Percentiles rank a stretch among this genome's conserved stretches.
These are phyloP conservation scores for Phoxinus dragarum DNA, from an alignment of 2,797 vertebrate species.

Conservation along the genomic window DNA sequence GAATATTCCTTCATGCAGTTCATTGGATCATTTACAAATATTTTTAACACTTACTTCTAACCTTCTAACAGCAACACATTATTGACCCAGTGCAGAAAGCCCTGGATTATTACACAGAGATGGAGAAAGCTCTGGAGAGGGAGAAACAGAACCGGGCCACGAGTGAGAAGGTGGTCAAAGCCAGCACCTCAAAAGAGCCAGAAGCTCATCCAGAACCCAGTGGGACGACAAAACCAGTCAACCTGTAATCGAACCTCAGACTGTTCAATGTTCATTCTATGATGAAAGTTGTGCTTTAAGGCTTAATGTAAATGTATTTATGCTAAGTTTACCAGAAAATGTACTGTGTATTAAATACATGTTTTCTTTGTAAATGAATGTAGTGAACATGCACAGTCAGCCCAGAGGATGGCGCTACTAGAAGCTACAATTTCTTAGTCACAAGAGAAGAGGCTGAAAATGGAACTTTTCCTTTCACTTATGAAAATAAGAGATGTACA, in stretches of 20 bases:
- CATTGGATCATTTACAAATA: neutral
- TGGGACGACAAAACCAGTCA: constrained; percentile 36
- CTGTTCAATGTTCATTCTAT: neutral
- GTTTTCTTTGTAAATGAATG: neutral
- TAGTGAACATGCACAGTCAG: constrained; percentile 1
- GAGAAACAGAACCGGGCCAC: constrained; percentile 74
- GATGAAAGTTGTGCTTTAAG: neutral
- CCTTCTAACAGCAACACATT: constrained; percentile 77
- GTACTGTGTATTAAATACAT: neutral
- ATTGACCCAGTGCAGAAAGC: constrained; percentile 81
- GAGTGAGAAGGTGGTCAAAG: constrained; percentile 66
- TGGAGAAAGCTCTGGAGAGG: constrained; percentile 81
- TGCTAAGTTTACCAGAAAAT: neutral
- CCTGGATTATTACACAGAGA: constrained; percentile 83
- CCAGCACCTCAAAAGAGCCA: constrained; percentile 48
- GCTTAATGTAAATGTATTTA: neutral
- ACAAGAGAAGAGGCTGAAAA: neutral
- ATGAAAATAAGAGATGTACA: neutral
- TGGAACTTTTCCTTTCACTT: neutral
- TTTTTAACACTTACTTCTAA: neutral
- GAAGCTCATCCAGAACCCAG: constrained; percentile 32
- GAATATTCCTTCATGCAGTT: neutral
- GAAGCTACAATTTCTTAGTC: neutral
- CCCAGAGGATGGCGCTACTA: constrained; percentile 23
- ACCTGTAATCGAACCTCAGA: constrained; percentile 16